These are phyloP conservation scores for Ellobium chinense DNA, from an alignment of 2,888 invertebrate species.

Conservation along the genomic window DNA sequence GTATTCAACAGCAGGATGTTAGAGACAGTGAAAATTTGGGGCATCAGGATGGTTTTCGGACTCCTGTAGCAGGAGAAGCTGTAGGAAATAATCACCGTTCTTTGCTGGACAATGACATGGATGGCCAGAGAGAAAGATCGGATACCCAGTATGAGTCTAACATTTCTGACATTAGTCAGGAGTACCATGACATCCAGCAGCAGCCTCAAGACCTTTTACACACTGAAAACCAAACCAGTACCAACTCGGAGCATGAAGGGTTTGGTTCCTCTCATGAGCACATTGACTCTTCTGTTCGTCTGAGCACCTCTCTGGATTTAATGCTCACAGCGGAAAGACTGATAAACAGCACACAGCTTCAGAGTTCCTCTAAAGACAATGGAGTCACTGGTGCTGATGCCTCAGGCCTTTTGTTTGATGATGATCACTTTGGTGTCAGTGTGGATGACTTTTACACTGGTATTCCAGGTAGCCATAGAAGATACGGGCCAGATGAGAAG, in stretches of 20 bases:
- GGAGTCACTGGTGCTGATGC: neutral
- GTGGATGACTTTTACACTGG: neutral
- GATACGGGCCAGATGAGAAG: slow-evolving; percentile 10
- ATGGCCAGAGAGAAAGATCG: no score
- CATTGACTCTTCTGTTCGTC: neutral
- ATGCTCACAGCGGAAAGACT: slow-evolving; percentile 29
- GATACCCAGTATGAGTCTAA: neutral
- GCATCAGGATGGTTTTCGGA: neutral
- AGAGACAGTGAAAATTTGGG: neutral
- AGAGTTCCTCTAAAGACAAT: neutral
- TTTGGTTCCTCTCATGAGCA: neutral
- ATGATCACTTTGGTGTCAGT: slow-evolving; percentile 25
- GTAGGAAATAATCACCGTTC: no score
- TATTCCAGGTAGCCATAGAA: neutral
- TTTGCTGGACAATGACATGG: no score
- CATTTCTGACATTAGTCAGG: neutral
- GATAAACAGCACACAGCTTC: slow-evolving; percentile 17
- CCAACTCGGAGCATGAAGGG: neutral
- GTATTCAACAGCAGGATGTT: neutral
- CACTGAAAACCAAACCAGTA: neutral
- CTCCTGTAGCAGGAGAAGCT: no score
- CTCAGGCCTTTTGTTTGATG: slow-evolving; percentile 16
- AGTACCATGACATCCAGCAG: slow-evolving; percentile 4
- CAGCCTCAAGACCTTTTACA: neutral
- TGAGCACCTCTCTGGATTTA: slow-evolving; percentile 36